Percentiles rank a stretch among this genome's conserved stretches.
These are phyloP conservation scores for Automeris io DNA, from an alignment of 2,888 invertebrate genomes.

Conservation along the genomic window DNA sequence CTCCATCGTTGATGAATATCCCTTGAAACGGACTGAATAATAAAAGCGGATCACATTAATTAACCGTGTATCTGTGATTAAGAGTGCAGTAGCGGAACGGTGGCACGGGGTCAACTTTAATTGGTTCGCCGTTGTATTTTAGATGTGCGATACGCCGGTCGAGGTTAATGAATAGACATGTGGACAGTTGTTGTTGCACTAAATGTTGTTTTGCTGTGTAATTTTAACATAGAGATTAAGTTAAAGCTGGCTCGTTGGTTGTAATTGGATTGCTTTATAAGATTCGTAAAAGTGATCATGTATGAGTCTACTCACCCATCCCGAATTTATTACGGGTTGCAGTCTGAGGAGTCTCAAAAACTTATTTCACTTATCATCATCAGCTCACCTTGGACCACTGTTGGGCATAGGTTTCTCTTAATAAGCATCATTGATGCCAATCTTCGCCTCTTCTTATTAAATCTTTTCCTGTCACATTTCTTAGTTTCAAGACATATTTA, in stretches of 20 bases:
- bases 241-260: constrained; percentile 23
- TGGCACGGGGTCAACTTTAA: constrained; percentile 65
- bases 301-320: too few relatives aligned
- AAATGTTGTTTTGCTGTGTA: constrained; percentile 52
- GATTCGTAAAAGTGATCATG: too few relatives aligned
- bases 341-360: too few relatives aligned
- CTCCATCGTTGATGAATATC: constrained; percentile 27
- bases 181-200: constrained; percentile 62
- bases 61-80: constrained; percentile 72
- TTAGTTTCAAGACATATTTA: too few relatives aligned
- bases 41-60: constrained; percentile 69
- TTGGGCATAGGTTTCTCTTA: too few relatives aligned
- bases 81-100: constrained; percentile 67
- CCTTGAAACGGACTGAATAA: constrained; percentile 47
- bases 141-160: constrained; percentile 62
- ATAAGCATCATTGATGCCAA: too few relatives aligned
- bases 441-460: too few relatives aligned
- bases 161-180: constrained; percentile 66
- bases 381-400: too few relatives aligned
- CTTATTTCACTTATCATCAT: too few relatives aligned
- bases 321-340: too few relatives aligned
- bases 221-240: constrained; percentile 43
- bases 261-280: constrained; percentile 17
- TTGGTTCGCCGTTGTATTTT: constrained; percentile 62
- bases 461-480: too few relatives aligned